phyloP scores from a whole-genome alignment of 2,797 vertebrate species.

The Antennarius maculatus region DNA sequence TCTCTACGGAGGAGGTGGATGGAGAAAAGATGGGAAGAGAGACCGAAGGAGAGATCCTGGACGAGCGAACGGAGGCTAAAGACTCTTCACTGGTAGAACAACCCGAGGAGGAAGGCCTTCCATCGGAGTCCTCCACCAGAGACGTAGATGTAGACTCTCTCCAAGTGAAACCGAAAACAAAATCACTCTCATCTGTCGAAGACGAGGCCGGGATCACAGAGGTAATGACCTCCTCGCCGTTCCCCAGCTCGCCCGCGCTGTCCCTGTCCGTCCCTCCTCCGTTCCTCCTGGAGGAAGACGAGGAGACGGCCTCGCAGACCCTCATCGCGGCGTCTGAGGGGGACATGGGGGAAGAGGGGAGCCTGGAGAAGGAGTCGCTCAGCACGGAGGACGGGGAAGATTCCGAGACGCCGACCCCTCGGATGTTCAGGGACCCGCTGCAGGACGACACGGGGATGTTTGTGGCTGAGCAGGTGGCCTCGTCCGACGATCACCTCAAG shows the following conservation, averaged over 20 bases:
- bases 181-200: conserved; percentile 21
- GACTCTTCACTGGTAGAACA: conserved; percentile 64
- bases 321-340: conserved; percentile 35
- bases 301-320: conserved; percentile 29
- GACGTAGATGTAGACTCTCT: conserved; percentile 55
- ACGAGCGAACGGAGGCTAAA: conserved; percentile 17
- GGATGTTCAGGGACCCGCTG: conserved; percentile 92
- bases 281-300: conserved; percentile 74
- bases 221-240: conserved; percentile 57
- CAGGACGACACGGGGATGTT: conserved; percentile 97
- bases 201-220: conserved; percentile 49
- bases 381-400: conserved; percentile 58
- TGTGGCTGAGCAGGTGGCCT: conserved; percentile 89
- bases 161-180: conserved; percentile 29
- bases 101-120: conserved; percentile 70
- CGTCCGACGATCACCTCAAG: conserved; percentile 92
- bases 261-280: conserved; percentile 74
- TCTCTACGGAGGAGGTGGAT: conserved; percentile 59
- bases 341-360: conserved; percentile 53
- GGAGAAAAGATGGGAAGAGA: conserved; percentile 28
- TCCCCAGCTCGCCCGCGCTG: conserved; percentile 66
- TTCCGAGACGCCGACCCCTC: conserved; percentile 69
- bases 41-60: conserved; percentile 24
- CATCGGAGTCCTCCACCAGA: conserved; percentile 65
- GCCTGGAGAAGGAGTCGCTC: conserved; percentile 54